A percentile compares a stretch with the other conserved stretches of the same genome.
Conservation (phyloP, 2,113 vertebrate genomes). For the Potamarius usumacintae region DNA sequence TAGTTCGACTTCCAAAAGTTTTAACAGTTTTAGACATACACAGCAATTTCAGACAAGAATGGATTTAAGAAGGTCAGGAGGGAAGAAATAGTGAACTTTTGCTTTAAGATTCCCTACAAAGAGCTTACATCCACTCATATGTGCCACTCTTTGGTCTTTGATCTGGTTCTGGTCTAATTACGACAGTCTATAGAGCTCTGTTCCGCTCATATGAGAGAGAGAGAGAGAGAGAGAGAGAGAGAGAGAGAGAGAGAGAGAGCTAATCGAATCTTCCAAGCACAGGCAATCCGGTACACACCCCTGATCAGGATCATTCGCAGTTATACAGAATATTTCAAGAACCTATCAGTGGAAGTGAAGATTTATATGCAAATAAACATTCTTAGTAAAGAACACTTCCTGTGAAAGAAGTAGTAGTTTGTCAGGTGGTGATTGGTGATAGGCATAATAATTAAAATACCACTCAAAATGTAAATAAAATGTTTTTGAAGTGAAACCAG, state of each 20-base stretch:
- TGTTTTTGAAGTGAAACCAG: neutral
- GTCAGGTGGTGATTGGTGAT: slow-evolving; percentile 6
- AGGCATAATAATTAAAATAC: neutral
- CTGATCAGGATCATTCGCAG: slow-evolving; percentile 17
- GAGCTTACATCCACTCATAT: slow-evolving; percentile 17
- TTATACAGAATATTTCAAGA: slow-evolving; percentile 27
- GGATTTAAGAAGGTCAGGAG: neutral
- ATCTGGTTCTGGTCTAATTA: slow-evolving; percentile 42
- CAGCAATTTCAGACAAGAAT: neutral
- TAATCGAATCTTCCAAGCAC: slow-evolving; percentile 26
- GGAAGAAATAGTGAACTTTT: neutral
- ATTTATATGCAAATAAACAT: slow-evolving; percentile 5
- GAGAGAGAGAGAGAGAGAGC: neutral
- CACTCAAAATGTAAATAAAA: slow-evolving; percentile 4
- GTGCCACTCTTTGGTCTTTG: slow-evolving; percentile 15
- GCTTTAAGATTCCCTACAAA: slow-evolving; percentile 32
- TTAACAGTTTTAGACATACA: neutral
- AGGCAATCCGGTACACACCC: slow-evolving; percentile 19
- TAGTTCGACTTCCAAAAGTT: neutral
- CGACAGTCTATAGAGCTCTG: slow-evolving; percentile 30
- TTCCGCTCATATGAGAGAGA: slow-evolving; percentile 5
- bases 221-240: neutral
- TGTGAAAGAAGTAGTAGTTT: neutral
- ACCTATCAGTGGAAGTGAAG: neutral
- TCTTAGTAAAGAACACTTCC: neutral